Base-by-base conservation (phyloP, 2,113 vertebrate species). In the Plectropomus leopardus region DNA sequence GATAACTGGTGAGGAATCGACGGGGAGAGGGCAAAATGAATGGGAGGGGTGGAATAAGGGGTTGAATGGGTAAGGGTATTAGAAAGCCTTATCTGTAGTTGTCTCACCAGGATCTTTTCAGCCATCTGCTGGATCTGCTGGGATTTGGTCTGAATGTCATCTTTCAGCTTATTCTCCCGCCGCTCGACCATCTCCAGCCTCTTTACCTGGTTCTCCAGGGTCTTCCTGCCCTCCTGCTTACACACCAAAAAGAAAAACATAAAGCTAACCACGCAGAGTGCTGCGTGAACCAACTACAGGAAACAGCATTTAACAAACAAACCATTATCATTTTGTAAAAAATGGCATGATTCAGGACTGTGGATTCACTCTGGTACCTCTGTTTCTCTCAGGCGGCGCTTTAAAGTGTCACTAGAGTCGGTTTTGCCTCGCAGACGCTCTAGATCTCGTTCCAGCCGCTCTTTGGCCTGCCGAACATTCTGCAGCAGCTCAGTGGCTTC, bases 71-170 rank as follows among this genome's bases (percentile, higher is more conserved):
- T 55, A 24, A 82, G 72, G 80, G 80, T 73, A 87, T 87, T 92
- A 90, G 65, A 26, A 59, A 86, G 81, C 58, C 58, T 92, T 80
- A 92, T 92, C 86, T 76, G 48, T 60, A 69, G 63, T 47, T 85
- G 68, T 92, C 96, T 96, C 94, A 99, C 98, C 97, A 99, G 95
- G 95, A 99, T 99, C 96, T 99, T 99, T 93, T 99, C 97, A 89
- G 98, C 98, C 98, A 99, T 99, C 96, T 99, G 98, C 94, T 99
- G 98, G 86, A 99, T 99, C 96, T 99, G 98, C 86, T 98, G 97
- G 92, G 98, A 99, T 94, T 99, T 99, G 89, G 97, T 99, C 95
- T 99, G 98, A 94, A 99, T 98, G 95, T 99, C 98, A 92, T 99
- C 98, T 91, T 99, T 99, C 57, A 99, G 96, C 88, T 98, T 98